Base-by-base conservation (phyloP, 2,888 invertebrate species). In the Drosophila yooni region DNA sequence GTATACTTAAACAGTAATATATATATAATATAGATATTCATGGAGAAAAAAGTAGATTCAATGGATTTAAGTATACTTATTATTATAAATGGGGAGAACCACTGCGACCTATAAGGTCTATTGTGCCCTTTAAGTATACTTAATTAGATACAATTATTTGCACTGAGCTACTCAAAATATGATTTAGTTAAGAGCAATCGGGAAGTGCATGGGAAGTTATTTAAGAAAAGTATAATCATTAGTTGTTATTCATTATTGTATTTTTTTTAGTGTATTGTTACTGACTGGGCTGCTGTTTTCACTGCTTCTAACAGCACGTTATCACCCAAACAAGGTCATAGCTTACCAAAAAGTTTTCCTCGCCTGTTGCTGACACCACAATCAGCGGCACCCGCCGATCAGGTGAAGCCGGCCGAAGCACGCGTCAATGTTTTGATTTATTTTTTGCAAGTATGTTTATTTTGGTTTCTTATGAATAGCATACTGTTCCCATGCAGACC, bases 321-420 rank as follows among this genome's bases (percentile, higher is more conserved):
- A 79, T 88, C 73, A 56, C 52, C 40, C 48, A 11, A 70, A 63
- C 78, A 88, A 76, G 85, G 90, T 88, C 88, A 88, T 72, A 81
- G 80, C 74, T 71, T 70, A 18, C 50, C 58, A 43, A 71, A 75
- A 72, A 69, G 40, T 56, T 59, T 40, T 52, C 15, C 70, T 63
- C 71, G 67, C 60, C 68, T 60, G 70, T 70, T 88, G 80, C 79
- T 80, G 76, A 65, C 76, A 76, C 58, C 69, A 50, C 70, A 59
- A 73, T 82, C 73, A 66, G 58, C 34, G 33, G 11, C 25, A 43
- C 29, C 63, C 36, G 70, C 34, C 59, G 76, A 70, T 74, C 74
- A 70, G 74, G 58, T 65, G 70, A 61, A 78, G 62, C 52, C 74
- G 48, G 48, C 38, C 38, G 70, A 40, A 83, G 89, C 87, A 83